Percentiles rank a stretch among this genome's conserved stretches.
Evolutionary conservation across 2,113 vertebrate species (phyloP).

Genomic region (Corythaeola cristata): DNA sequence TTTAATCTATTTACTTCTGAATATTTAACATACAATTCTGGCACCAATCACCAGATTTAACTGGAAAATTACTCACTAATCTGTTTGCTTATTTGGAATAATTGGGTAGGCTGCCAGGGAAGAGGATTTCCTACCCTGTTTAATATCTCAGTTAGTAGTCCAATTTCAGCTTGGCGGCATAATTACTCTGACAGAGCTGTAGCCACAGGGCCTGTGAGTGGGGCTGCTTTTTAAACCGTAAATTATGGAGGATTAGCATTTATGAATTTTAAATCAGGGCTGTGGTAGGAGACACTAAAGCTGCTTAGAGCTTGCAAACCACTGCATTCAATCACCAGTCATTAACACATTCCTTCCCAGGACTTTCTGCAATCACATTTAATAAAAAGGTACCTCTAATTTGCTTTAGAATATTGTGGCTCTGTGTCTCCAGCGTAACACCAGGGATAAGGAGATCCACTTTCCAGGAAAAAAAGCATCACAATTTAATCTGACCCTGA

Average conservation of each 20-base stretch:
- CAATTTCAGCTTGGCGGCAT: conserved; percentile 98
- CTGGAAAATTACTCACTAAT: conserved; percentile 99
- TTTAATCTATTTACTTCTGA: conserved; percentile 98
- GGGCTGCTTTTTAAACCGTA: conserved; percentile 99
- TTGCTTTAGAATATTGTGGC: background rate
- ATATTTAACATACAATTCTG: conserved; percentile 92
- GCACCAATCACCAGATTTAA: conserved; percentile 95
- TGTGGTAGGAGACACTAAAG: conserved; percentile 99
- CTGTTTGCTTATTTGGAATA: conserved; percentile 99
- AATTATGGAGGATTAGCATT: conserved; percentile 99
- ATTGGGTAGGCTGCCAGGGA: conserved; percentile 98
- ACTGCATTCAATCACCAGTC: conserved; percentile 87
- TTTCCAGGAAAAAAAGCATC: background rate
- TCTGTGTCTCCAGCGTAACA: background rate
- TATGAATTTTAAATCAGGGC: conserved; percentile 99
- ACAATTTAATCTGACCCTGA: conserved; percentile 15
- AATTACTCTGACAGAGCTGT: conserved; percentile 99
- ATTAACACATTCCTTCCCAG: conserved; percentile 85
- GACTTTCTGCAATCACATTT: conserved; percentile 17
- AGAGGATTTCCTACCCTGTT: conserved; percentile 96
- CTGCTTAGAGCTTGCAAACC: conserved; percentile 97
- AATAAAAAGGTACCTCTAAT: conserved; percentile 35
- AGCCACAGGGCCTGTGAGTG: conserved; percentile 98
- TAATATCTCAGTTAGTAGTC: conserved; percentile 99
- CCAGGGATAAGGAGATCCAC: background rate